A percentile compares a stretch with the other conserved stretches of the same genome.
Evolutionary conservation across 2,797 vertebrate species (phyloP).

Genomic region (Eulemur rubriventer): DNA sequence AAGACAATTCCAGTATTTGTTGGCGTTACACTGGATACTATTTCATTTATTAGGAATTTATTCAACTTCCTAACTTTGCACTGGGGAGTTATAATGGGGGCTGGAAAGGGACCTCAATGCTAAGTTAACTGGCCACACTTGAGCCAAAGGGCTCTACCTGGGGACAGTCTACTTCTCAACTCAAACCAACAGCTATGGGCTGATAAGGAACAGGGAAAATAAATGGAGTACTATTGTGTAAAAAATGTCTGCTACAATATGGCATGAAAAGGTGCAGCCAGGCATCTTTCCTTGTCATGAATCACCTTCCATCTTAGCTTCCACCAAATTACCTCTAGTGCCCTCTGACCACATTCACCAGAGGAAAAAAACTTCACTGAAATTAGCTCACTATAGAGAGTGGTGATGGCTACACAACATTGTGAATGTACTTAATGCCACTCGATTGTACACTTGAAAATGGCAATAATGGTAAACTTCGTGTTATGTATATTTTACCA

Average conservation of each 20-base stretch:
- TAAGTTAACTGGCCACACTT: not conserved
- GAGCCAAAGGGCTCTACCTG: not conserved
- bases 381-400: not conserved
- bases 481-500: not conserved
- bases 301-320: not conserved
- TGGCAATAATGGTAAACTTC: not conserved
- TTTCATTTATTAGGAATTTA: conserved; percentile 31
- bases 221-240: not conserved
- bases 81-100: not conserved
- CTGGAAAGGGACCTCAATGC: not conserved
- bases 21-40: not conserved
- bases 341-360: not conserved
- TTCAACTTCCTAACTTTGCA: conserved; percentile 21
- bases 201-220: not conserved
- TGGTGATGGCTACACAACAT: not conserved
- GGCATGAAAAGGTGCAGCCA: not conserved
- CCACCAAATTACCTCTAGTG: not conserved
- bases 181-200: not conserved
- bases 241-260: not conserved
- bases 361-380: not conserved
- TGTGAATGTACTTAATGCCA: not conserved
- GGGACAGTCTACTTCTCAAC: not conserved
- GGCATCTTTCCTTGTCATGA: not conserved
- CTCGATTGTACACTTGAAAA: not conserved
- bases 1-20: not conserved